Conservation (phyloP, 2,113 vertebrate genomes). For the Myiagra hebetior region DNA sequence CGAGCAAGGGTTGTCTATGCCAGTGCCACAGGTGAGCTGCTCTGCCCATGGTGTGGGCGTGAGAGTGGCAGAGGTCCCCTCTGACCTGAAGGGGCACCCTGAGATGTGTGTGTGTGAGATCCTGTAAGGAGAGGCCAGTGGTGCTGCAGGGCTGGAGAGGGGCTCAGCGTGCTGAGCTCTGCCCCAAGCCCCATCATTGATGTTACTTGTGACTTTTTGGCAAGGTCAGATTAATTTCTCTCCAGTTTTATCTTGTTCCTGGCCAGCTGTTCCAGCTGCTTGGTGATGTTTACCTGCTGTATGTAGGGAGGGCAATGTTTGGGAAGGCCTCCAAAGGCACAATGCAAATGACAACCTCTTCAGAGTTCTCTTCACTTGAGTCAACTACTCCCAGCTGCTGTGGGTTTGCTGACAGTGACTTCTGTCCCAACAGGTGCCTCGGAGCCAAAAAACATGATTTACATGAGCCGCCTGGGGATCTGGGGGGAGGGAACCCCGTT, state of each 20-base stretch:
- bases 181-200: not conserved
- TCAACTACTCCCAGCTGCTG: not conserved
- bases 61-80: not conserved
- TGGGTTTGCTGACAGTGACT: not conserved
- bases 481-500: constrained; percentile 98
- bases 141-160: not conserved
- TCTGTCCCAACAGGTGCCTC: constrained; percentile 84
- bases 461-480: constrained; percentile 98
- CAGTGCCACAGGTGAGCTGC: constrained; percentile 89
- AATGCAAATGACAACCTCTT: not conserved
- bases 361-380: not conserved
- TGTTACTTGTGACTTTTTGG: not conserved
- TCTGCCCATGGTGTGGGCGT: rapidly evolving
- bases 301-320: not conserved
- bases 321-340: not conserved
- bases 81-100: not conserved
- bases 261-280: not conserved
- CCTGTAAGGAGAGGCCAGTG: not conserved
- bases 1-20: constrained; percentile 94
- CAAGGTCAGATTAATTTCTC: not conserved
- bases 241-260: not conserved
- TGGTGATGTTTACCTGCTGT: not conserved
- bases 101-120: rapidly evolving
- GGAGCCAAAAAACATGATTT: constrained; percentile 99
- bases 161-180: not conserved